Evolutionary conservation across 2,113 vertebrate species (phyloP), one percentile per base, ranked within the genome.

Genomic region (Dicerorhinus sumatrensis): DNA sequence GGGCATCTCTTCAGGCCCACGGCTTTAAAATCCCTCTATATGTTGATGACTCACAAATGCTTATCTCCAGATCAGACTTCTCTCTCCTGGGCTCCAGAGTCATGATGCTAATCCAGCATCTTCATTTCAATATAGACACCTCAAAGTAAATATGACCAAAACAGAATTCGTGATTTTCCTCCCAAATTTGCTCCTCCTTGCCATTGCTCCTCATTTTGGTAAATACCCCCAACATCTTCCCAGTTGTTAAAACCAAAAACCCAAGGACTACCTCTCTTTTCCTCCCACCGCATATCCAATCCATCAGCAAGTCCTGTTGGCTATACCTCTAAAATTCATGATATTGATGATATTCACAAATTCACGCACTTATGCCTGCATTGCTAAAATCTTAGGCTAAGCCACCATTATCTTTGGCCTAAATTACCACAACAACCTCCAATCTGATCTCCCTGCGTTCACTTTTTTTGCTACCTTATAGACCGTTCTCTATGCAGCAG

Each of bases 381-480:
- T 46, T 86, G 62, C 20, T 90, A 91, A 93, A 87, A 93, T 63
- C 8, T 63, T 86, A 95, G 46, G 29, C 33, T 79, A 79, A 58
- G 8, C 3, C 36, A 62, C 11, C 31, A 83, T 79, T 91, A 88
- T 58, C 14, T 36, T 75, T n/a, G 54, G 12, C 51, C 14, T 80
- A 42, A 67, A 81, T 86, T 67, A 81, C 4, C 29, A 8, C 29
- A 80, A 67, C 51, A 65, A 7, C 29, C 51, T 95, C 70, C 21
- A 89, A 4, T 73, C 63, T 83, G 48, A 63, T 90, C 33, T 73
- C 18, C 70, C 13, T 54, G 56, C n/a, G 62, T 73, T 88, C 39
- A 60, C 23, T 94, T 21, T 42, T 42, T 42, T 54, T 93, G 46
- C 39, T 14, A 58, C 39, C 25, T 81, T 92, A 60, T 62, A 88